Percentiles rank a stretch among this genome's conserved stretches.
phyloP scores from a whole-genome alignment of 2,113 vertebrate genomes.

The Poecilia latipinna region DNA sequence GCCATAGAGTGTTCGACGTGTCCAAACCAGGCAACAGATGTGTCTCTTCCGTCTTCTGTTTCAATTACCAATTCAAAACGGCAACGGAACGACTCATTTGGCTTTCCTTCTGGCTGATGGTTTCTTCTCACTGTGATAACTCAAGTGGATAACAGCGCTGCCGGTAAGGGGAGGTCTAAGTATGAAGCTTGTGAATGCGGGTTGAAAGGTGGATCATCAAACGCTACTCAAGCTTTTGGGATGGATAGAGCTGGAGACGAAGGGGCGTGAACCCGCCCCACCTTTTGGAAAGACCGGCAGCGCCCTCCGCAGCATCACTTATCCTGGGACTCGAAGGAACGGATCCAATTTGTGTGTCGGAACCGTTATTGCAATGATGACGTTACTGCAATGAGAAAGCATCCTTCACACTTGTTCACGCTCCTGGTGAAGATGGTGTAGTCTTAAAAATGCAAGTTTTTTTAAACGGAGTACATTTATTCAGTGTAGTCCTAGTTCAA shows the following conservation, averaged over 20 bases:
- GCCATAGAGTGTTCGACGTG: constrained; percentile 17
- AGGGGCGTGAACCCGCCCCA: constrained; percentile 2
- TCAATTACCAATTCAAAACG: constrained; percentile 25
- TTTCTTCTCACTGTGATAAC: background rate
- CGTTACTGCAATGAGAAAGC: no score
- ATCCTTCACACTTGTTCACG: no score
- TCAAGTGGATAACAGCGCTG: constrained; percentile 7
- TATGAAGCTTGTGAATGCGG: constrained; percentile 2
- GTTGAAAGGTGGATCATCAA: background rate
- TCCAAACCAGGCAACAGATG: constrained; percentile 6
- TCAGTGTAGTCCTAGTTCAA: background rate
- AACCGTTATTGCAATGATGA: no score
- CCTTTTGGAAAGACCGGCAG: constrained; percentile 18
- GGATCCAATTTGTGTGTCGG: background rate
- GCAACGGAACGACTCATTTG: constrained; percentile 15
- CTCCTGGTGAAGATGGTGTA: no score
- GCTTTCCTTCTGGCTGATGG: background rate
- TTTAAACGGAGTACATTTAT: no score
- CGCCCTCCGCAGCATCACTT: constrained; percentile 31
- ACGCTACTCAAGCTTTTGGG: constrained; percentile 23
- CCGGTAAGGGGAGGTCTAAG: constrained; percentile 18
- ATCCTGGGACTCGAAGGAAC: constrained; percentile 10
- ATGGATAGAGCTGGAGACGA: constrained; percentile 26
- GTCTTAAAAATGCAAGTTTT: no score
- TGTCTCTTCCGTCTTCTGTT: constrained; percentile 16